Percentiles rank a stretch among this genome's conserved stretches.
Evolutionary conservation across 1,140 invertebrate genomes (phyloP).

Genomic region (Branchinecta lynchi): DNA sequence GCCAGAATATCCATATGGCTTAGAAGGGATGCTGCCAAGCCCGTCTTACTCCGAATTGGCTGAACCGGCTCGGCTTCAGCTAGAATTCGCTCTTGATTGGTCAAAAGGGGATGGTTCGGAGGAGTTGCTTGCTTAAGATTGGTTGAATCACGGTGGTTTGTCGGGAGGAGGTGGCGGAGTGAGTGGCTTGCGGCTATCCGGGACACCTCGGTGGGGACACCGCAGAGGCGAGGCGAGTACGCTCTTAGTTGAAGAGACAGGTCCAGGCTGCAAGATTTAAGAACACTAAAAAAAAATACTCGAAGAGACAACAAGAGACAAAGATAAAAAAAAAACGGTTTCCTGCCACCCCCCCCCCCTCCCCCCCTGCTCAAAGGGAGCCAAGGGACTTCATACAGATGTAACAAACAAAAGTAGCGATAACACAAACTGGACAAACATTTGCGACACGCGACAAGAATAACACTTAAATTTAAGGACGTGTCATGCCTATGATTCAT

Average conservation of each 20-base stretch:
- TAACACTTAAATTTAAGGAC: no score
- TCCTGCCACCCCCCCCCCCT: no score
- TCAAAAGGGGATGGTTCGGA: no score
- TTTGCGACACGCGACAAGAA: no score
- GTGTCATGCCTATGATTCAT: no score
- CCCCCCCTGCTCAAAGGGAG: no score
- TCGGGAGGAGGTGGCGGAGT: background rate
- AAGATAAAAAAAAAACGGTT: background rate
- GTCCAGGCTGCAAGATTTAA: background rate
- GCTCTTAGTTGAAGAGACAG: background rate
- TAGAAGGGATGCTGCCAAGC: background rate
- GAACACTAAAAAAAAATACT: background rate
- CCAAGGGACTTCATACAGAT: no score
- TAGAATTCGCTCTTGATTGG: no score
- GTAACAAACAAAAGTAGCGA: no score
- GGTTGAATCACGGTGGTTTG: no score
- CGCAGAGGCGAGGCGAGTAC: background rate
- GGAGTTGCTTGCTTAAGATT: no score
- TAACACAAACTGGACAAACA: no score
- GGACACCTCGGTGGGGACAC: background rate
- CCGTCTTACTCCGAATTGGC: background rate
- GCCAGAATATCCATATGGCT: background rate
- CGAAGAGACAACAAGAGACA: background rate
- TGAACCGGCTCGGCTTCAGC: background rate
- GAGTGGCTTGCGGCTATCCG: background rate